Conservation (phyloP, 2,888 invertebrate genomes). For the Caenorhabditis afra region DNA sequence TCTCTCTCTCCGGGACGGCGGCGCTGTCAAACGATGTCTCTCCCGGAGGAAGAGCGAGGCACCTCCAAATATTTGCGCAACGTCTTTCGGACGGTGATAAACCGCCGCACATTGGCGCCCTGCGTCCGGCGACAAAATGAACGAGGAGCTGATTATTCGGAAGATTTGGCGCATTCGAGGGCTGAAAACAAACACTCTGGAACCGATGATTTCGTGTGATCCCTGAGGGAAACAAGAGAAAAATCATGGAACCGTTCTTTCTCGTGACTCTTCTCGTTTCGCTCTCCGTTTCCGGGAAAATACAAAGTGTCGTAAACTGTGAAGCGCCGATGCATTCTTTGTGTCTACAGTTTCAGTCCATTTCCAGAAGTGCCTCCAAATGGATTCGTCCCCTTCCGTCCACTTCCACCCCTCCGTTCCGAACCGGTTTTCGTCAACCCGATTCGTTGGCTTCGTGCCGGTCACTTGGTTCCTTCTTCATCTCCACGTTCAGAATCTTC, state of each 20-base stretch:
- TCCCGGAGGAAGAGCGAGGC: conserved; percentile 17
- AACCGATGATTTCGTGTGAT: too few relatives aligned
- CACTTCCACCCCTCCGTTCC: not conserved
- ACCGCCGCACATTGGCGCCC: conserved; percentile 40
- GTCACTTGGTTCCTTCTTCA: not conserved
- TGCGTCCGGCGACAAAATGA: conserved; percentile 6
- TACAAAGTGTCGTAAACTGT: too few relatives aligned
- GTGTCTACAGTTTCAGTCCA: conserved; percentile 5
- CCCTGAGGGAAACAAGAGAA: too few relatives aligned
- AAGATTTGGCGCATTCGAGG: too few relatives aligned
- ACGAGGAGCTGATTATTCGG: not conserved
- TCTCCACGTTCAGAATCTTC: not conserved
- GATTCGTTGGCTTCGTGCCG: not conserved
- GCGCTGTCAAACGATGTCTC: conserved; percentile 53
- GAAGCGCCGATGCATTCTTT: too few relatives aligned
- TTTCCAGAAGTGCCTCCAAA: conserved; percentile 38
- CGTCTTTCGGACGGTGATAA: conserved; percentile 51
- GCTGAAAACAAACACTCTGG: too few relatives aligned
- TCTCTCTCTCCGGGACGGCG: conserved; percentile 10
- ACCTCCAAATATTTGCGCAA: conserved; percentile 54
- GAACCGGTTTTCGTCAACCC: conserved; percentile 21
- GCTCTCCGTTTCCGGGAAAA: too few relatives aligned
- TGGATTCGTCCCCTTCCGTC: conserved; percentile 6
- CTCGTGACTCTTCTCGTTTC: too few relatives aligned
- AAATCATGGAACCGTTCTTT: too few relatives aligned